These are phyloP conservation scores for Smittia aterrima DNA, from an alignment of 2,888 invertebrate genomes.

Conservation along the genomic window DNA sequence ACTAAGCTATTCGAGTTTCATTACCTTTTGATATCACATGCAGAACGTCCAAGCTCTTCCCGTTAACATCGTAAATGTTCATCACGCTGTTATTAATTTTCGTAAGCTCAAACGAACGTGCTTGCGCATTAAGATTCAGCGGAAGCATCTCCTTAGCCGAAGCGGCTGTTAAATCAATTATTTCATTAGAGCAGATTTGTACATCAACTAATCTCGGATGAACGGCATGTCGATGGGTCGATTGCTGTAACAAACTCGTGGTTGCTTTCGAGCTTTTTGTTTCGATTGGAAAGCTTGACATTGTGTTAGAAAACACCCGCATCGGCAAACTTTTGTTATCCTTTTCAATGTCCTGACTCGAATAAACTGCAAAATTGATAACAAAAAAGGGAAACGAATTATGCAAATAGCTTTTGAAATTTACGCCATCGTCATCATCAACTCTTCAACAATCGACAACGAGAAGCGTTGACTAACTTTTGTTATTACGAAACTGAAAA, in stretches of 20 bases:
- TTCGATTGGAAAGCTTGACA: conserved; percentile 30
- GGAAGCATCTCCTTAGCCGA: not conserved
- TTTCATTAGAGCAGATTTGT: conserved; percentile 33
- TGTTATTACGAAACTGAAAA: not conserved
- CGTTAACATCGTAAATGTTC: conserved; percentile 32
- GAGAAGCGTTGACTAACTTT: conserved; percentile 29
- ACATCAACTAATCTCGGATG: conserved; percentile 21
- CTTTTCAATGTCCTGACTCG: conserved; percentile 51
- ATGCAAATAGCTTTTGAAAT: conserved; percentile 33
- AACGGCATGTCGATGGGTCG: conserved; percentile 2
- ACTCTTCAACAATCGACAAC: conserved; percentile 25
- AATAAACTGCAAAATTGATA: conserved; percentile 48
- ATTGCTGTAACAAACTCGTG: conserved; percentile 9
- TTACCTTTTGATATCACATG: conserved; percentile 49
- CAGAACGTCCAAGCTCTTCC: conserved; percentile 50
- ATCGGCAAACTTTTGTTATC: conserved; percentile 49
- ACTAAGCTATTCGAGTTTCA: not conserved
- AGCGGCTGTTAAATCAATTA: conserved; percentile 34
- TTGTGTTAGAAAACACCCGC: conserved; percentile 32
- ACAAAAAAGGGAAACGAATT: conserved; percentile 24
- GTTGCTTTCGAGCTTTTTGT: not conserved
- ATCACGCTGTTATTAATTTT: conserved; percentile 35
- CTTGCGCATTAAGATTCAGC: conserved; percentile 29
- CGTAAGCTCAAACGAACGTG: conserved; percentile 35
- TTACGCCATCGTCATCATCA: conserved; percentile 38